Percentiles rank a stretch among this genome's conserved stretches.
Evolutionary conservation across 2,888 invertebrate species (phyloP).

Genomic region (Pediacus dermestoides): DNA sequence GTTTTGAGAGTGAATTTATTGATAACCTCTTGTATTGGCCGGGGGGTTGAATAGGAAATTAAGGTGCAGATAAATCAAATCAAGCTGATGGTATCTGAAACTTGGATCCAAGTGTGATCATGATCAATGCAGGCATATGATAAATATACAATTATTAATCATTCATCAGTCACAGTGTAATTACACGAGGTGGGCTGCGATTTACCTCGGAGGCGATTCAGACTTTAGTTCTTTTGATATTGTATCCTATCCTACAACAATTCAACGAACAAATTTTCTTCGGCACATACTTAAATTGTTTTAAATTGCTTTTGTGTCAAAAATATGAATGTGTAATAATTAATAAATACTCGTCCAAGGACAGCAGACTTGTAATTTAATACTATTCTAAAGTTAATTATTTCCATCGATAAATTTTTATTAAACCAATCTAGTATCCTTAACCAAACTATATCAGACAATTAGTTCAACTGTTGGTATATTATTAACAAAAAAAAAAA

Average conservation of each 20-base stretch:
- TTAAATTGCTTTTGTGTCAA: constrained; percentile 4
- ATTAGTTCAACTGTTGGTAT: too few species aligned
- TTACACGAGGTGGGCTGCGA: constrained; percentile 37
- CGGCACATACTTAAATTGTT: constrained; percentile 4
- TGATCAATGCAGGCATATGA: constrained; percentile 45
- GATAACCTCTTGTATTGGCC: constrained; percentile 27
- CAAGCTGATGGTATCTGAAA: constrained; percentile 37
- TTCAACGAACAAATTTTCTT: constrained; percentile 5
- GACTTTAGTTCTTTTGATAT: constrained; percentile 5
- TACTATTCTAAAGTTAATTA: too few species aligned
- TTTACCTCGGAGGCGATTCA: constrained; percentile 11
- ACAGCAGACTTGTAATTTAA: too few species aligned
- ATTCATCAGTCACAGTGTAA: constrained; percentile 47
- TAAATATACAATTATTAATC: constrained; percentile 48
- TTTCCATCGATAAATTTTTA: too few species aligned
- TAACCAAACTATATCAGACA: too few species aligned
- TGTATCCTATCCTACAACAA: neutral
- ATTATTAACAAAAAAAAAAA: too few species aligned
- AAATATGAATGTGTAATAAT: too few species aligned
- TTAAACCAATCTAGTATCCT: too few species aligned
- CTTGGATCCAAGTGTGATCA: constrained; percentile 40
- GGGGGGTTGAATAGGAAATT: constrained; percentile 43
- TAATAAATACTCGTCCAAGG: too few species aligned
- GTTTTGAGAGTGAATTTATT: constrained; percentile 27
- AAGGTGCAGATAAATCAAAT: constrained; percentile 43